Base-by-base conservation (phyloP, 2,113 vertebrate genomes). In the Dromaius novaehollandiae region DNA sequence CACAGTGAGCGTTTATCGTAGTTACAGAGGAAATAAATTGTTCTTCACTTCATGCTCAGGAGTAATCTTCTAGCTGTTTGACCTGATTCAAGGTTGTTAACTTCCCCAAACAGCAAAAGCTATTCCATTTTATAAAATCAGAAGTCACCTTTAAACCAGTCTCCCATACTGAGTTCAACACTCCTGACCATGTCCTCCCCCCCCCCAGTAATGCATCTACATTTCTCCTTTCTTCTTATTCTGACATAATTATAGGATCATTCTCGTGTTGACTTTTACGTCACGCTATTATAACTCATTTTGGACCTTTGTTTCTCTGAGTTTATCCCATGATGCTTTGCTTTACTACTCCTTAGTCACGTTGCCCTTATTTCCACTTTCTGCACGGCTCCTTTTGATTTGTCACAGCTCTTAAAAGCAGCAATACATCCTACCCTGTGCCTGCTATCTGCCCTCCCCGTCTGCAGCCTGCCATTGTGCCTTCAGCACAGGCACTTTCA, bases 1-100 rank as follows among this genome's bases (percentile, higher is more conserved):
- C 0, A 1, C 26, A 60, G 50, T 17, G 88, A 80, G 48, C 4
- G 42, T 21, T 68, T 71, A 8, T n/a, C 51, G n/a, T 1, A 1
- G 34, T 34, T 71, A 42, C 36, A 65, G 1, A 2, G 21, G 61
- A 92, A 88, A 75, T 1, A 71, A 78, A n/a, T 0, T 0, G 1
- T 17, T 86, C 60, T 78, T 88, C 71, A 36, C 87, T 36, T 84
- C 17, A 53, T 13, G 42, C 5, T 38, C 20, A 5, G 3, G 15
- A 84, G 22, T 56, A 28, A 51, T 76, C 75, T 84, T 78, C 46
- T 55, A 70, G 11, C 22, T 64, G 24, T 66, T 90, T 77, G 46
- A 30, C n/a, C 71, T 42, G 7, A 5, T 24, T 84, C 32, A 21
- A 80, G 25, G 20, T 24, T 83, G 48, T 65, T 56, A 38, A 21